phyloP scores from a whole-genome alignment of 2,797 vertebrate species.

The Garrulus glandarius region DNA sequence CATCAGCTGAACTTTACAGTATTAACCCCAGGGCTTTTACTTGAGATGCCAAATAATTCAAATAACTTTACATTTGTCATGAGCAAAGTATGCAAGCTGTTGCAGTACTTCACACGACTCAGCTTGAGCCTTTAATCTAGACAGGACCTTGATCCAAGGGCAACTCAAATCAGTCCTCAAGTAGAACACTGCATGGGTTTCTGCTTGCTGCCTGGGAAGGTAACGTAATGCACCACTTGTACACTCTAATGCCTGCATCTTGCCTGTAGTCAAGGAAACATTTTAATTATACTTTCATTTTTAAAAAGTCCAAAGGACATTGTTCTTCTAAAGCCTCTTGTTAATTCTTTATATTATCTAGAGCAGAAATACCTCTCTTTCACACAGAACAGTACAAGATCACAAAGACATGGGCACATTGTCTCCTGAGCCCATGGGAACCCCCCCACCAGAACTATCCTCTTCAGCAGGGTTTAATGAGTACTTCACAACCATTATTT shows the following conservation, averaged over 20 bases:
- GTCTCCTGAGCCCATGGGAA: background rate
- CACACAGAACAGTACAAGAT: background rate
- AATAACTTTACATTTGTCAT: background rate
- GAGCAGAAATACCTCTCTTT: background rate
- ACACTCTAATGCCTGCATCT: background rate
- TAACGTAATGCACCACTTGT: background rate
- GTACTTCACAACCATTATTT: background rate
- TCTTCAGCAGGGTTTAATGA: background rate
- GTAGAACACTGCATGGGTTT: background rate
- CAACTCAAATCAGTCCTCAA: background rate
- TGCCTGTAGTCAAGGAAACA: background rate
- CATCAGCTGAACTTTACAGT: background rate
- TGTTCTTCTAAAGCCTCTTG: background rate
- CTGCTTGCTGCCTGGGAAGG: background rate
- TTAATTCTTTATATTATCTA: background rate
- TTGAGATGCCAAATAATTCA: background rate
- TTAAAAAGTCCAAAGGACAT: background rate
- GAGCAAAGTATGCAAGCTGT: background rate
- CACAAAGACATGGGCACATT: background rate
- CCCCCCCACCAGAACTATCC: background rate
- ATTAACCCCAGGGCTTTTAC: background rate
- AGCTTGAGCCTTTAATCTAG: background rate
- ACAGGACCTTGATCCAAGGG: background rate
- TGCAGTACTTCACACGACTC: background rate
- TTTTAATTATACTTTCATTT: background rate